Conservation (phyloP, 92 coral and sea anemone species). For the Paramuricea clavata region DNA sequence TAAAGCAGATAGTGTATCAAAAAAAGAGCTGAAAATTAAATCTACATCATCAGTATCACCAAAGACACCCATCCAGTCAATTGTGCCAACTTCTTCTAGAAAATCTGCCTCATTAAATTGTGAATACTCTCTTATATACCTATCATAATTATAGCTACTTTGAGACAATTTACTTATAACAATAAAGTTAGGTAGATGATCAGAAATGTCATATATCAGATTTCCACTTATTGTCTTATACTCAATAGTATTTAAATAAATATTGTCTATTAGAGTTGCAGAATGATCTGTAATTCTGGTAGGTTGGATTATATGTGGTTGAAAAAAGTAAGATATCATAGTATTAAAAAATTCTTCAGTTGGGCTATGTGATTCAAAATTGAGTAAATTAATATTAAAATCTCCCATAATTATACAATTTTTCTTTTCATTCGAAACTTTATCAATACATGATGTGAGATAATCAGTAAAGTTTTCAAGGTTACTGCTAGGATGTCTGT, state of each 20-base stretch:
- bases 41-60: not conserved
- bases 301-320: too few species aligned
- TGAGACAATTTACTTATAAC: not conserved
- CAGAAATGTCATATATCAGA: conserved; percentile 66
- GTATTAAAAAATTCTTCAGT: too few species aligned
- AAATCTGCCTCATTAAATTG: conserved; percentile 12
- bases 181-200: conserved; percentile 43
- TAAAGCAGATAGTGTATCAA: not conserved
- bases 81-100: not conserved
- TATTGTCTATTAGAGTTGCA: too few species aligned
- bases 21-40: conserved; percentile 45
- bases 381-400: too few species aligned
- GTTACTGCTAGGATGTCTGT: conserved; percentile 38
- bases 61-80: conserved; percentile 15
- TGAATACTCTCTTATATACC: conserved; percentile 23
- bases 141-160: not conserved
- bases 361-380: too few species aligned
- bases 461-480: conserved; percentile 29
- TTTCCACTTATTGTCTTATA: conserved; percentile 73
- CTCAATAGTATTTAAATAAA: too few species aligned
- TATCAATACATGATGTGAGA: conserved; percentile 9
- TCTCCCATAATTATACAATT: conserved; percentile 27
- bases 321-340: too few species aligned
- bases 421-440: conserved; percentile 35
- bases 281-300: too few species aligned